These are phyloP conservation scores for Cliona cf. orientalis DNA, from an alignment of 37 sponge, comb jelly and placozoan species.

Conservation along the genomic window DNA sequence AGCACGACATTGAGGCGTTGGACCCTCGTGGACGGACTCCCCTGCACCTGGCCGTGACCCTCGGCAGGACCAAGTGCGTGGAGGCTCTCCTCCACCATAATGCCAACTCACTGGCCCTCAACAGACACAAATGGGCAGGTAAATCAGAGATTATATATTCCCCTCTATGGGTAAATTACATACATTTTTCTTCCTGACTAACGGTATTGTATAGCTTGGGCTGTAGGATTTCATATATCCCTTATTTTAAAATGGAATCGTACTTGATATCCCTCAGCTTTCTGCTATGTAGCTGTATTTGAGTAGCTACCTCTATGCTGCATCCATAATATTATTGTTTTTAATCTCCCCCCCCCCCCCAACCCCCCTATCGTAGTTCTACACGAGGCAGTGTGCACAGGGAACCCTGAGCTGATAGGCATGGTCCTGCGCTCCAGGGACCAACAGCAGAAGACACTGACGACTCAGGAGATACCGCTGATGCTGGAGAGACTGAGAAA, in stretches of 20 bases:
- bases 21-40: constrained; percentile 94
- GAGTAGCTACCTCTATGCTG: too few relatives aligned
- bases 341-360: too few relatives aligned
- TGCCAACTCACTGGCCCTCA: constrained; percentile 77
- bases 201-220: background rate
- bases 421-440: constrained; percentile 70
- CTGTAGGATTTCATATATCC: background rate
- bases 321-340: too few relatives aligned
- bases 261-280: too few relatives aligned
- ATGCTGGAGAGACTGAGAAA: constrained; percentile 75
- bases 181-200: background rate
- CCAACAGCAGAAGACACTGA: constrained; percentile 38
- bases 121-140: constrained; percentile 86
- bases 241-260: background rate
- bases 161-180: background rate
- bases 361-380: constrained; percentile 68
- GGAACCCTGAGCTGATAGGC: constrained; percentile 71
- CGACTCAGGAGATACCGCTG: constrained; percentile 61
- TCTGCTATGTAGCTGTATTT: too few relatives aligned
- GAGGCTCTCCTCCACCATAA: constrained; percentile 72
- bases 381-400: constrained; percentile 79
- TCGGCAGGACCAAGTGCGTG: constrained; percentile 62
- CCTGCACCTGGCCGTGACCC: constrained; percentile 79
- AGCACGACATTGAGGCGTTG: constrained; percentile 74
- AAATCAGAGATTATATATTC: background rate